A percentile compares a stretch with the other conserved stretches of the same genome.
Evolutionary conservation across 35 echinoderm and acorn worm genomes (phyloP).

Genomic region (Stichopus chloronotus): DNA sequence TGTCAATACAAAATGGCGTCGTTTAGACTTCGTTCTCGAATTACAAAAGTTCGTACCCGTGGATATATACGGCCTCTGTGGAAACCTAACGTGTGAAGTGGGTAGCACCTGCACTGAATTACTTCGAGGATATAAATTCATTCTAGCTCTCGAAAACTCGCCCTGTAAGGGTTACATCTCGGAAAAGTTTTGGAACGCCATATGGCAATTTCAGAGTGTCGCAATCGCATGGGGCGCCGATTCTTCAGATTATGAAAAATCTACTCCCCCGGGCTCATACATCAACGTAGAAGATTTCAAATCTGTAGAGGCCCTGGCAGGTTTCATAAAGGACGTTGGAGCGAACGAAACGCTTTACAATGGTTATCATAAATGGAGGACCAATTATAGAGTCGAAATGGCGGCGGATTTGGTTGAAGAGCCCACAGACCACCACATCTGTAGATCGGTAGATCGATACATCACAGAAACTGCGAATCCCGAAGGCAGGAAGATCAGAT

Average conservation of each 20-base stretch:
- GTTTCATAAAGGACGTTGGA: background rate
- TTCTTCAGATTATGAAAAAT: conserved; percentile 5
- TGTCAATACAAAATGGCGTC: conserved; percentile 47
- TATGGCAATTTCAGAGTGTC: conserved; percentile 1
- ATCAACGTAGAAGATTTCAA: background rate
- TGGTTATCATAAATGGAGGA: conserved; percentile 36
- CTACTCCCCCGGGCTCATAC: conserved; percentile 21
- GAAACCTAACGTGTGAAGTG: conserved; percentile 17
- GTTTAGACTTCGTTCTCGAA: conserved; percentile 38
- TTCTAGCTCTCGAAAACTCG: conserved; percentile 47
- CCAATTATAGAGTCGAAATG: background rate
- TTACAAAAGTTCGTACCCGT: conserved; percentile 1
- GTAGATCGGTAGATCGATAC: background rate
- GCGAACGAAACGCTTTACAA: conserved; percentile 17
- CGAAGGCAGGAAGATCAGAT: background rate
- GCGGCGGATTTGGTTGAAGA: background rate
- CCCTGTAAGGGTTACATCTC: conserved; percentile 52
- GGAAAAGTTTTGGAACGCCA: conserved; percentile 52
- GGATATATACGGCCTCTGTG: conserved; percentile 24
- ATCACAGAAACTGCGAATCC: background rate
- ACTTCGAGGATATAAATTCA: conserved; percentile 43
- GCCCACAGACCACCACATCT: conserved; percentile 15
- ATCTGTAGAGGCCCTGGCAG: background rate
- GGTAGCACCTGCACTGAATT: background rate
- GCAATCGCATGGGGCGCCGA: conserved; percentile 38